Evolutionary conservation across 2,113 vertebrate genomes (phyloP).

Genomic region (Tricholaema leucomelas): DNA sequence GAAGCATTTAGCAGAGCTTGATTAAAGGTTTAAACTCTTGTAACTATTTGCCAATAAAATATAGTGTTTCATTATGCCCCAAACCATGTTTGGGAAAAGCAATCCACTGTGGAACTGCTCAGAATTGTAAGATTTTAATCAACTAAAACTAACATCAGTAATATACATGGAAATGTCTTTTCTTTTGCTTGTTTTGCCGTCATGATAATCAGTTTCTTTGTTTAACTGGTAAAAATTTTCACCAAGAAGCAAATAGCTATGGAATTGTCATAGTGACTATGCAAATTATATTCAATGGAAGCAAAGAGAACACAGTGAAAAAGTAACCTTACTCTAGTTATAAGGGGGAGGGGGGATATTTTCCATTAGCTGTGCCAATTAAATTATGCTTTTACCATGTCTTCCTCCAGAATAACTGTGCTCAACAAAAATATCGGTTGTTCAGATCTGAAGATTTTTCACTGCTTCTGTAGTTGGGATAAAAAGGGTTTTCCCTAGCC

Average conservation of each 20-base stretch:
- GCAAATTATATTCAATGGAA: not conserved
- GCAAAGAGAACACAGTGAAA: not conserved
- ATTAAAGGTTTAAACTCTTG: conserved; percentile 61
- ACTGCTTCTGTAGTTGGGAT: not conserved
- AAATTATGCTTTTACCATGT: not conserved
- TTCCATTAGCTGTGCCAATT: not conserved
- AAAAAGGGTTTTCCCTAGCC: not conserved
- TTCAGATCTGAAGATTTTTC: not conserved
- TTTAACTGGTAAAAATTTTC: not conserved
- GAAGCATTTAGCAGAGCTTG: conserved; percentile 53
- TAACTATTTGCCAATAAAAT: conserved; percentile 57
- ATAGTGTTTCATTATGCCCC: conserved; percentile 56
- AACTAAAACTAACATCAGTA: not conserved
- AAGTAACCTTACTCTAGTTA: not conserved
- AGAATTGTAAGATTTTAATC: conserved; percentile 48
- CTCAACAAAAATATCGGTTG: not conserved
- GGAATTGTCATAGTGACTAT: not conserved
- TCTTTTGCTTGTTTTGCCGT: not conserved
- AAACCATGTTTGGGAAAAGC: conserved; percentile 34
- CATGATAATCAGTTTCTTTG: not conserved
- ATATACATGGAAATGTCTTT: not conserved
- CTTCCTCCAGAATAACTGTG: not conserved
- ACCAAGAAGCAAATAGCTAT: not conserved
- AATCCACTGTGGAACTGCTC: not conserved
- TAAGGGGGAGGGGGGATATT: not conserved